A percentile compares a stretch with the other conserved stretches of the same genome.
Conservation (phyloP, 2,888 invertebrate species). For the Lomographa bimaculata region DNA sequence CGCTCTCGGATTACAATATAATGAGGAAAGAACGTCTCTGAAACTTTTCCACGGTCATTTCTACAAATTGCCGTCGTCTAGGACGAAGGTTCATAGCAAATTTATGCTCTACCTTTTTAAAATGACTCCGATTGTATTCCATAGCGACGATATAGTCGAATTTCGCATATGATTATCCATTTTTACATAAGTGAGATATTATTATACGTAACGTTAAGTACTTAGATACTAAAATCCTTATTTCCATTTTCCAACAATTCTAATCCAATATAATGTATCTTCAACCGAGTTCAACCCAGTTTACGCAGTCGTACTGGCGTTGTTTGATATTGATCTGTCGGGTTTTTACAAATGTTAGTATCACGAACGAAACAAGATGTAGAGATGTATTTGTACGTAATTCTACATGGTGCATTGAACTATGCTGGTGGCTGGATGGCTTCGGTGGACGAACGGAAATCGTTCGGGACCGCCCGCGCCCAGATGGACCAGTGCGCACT, state of each 20-base stretch:
- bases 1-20: conserved; percentile 59
- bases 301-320: conserved; percentile 22
- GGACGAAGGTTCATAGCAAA: conserved; percentile 25
- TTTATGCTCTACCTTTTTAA: conserved; percentile 28
- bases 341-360: conserved; percentile 11
- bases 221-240: background rate
- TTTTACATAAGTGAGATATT: conserved; percentile 1
- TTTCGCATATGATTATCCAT: conserved; percentile 7
- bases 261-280: conserved; percentile 12
- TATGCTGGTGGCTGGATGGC: conserved; percentile 34
- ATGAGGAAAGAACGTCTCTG: conserved; percentile 55
- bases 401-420: conserved; percentile 57
- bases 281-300: conserved; percentile 17
- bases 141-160: background rate
- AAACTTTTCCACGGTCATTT: conserved; percentile 41
- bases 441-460: conserved; percentile 55
- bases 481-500: conserved; percentile 47
- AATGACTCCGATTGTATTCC: conserved; percentile 1
- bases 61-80: conserved; percentile 37
- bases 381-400: conserved; percentile 9
- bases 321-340: conserved; percentile 20
- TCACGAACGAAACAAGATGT: conserved; percentile 6
- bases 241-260: conserved; percentile 7
- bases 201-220: conserved; percentile 3
- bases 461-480: conserved; percentile 37